A percentile compares a stretch with the other conserved stretches of the same genome.
Conservation (phyloP, 1,140 invertebrate genomes). For the Brachionus rubens region DNA sequence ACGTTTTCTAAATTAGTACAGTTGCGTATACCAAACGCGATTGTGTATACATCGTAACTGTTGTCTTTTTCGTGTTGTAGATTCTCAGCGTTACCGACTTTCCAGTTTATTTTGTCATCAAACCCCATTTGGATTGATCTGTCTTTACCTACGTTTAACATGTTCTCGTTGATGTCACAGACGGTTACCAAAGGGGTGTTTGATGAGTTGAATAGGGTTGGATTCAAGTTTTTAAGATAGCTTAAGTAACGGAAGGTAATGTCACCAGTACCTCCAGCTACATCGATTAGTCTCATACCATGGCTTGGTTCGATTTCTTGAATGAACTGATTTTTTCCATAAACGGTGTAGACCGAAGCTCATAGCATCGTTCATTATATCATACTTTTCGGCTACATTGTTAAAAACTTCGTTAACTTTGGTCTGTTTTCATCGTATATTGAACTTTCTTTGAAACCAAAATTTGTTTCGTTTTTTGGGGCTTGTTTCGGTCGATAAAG, state of each 20-base stretch:
- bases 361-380: slow-evolving; percentile 98
- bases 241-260: slow-evolving; percentile 61
- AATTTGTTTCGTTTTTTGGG: slow-evolving; percentile 70
- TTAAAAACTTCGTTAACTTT: slow-evolving; percentile 90
- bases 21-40: slow-evolving; percentile 96
- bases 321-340: slow-evolving; percentile 95
- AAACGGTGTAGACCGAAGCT: slow-evolving; percentile 86
- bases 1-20: slow-evolving; percentile 88
- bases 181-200: slow-evolving; percentile 68
- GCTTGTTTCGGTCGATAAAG: neutral
- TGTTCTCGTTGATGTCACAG: slow-evolving; percentile 87
- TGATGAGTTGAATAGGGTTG: neutral
- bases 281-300: slow-evolving; percentile 80
- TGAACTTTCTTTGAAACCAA: slow-evolving; percentile 80
- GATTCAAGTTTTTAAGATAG: slow-evolving; percentile 15
- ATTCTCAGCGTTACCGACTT: slow-evolving; percentile 83
- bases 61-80: slow-evolving; percentile 73
- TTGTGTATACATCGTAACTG: slow-evolving; percentile 86
- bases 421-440: slow-evolving; percentile 74
- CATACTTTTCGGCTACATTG: slow-evolving; percentile 88
- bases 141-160: slow-evolving; percentile 84
- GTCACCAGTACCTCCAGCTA: slow-evolving; percentile 86
- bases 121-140: slow-evolving; percentile 67
- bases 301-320: slow-evolving; percentile 71
- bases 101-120: slow-evolving; percentile 68